Evolutionary conservation across 2,113 vertebrate genomes (phyloP).

Genomic region (Microtus pennsylvanicus): DNA sequence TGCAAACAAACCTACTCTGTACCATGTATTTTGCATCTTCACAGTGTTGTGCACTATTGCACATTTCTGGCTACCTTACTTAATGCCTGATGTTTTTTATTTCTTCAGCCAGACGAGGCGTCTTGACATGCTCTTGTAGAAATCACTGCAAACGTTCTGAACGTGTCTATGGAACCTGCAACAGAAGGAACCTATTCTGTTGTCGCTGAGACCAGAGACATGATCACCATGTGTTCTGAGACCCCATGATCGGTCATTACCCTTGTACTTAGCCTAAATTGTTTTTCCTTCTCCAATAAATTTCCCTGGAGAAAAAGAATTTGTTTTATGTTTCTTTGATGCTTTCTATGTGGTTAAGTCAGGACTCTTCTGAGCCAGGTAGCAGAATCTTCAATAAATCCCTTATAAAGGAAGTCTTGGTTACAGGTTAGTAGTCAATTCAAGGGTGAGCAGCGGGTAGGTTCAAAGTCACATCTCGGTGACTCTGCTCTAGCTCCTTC

Average conservation of each 20-base stretch:
- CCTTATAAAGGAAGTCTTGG: neutral
- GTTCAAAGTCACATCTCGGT: fast-evolving
- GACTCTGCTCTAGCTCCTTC: no score
- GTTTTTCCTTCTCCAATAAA: neutral
- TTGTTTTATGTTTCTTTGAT: neutral
- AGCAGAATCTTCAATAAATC: neutral
- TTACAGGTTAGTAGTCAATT: no score
- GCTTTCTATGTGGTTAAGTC: neutral
- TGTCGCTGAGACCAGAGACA: neutral
- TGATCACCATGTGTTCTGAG: neutral
- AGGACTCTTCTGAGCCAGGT: fast-evolving
- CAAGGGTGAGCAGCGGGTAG: no score
- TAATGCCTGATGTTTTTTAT: neutral
- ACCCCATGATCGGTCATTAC: neutral
- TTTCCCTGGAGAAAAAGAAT: neutral
- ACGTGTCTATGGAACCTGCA: neutral
- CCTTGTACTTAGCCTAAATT: neutral
- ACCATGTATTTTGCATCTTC: neutral
- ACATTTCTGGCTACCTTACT: neutral
- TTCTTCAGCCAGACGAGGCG: neutral
- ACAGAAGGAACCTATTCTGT: fast-evolving
- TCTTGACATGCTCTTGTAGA: neutral
- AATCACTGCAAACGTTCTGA: fast-evolving
- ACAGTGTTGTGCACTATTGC: neutral
- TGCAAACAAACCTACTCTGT: neutral